phyloP scores from a whole-genome alignment of 2,113 vertebrate genomes.

The Panthera leo region DNA sequence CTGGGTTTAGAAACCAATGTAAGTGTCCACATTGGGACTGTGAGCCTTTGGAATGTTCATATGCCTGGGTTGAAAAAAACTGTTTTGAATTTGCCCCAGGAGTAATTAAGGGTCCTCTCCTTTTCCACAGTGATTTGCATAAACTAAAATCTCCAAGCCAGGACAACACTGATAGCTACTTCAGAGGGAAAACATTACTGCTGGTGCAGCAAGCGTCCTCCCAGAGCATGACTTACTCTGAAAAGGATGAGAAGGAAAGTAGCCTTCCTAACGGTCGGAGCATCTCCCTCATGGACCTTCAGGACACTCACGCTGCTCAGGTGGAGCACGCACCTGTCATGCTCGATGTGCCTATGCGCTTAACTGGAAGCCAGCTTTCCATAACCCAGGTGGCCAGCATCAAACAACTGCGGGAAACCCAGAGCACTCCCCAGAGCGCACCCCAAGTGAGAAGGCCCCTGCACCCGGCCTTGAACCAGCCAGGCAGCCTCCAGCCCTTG shows the following conservation, averaged over 20 bases:
- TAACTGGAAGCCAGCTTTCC: constrained; percentile 92
- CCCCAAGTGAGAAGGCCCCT: constrained; percentile 94
- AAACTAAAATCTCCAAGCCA: constrained; percentile 89
- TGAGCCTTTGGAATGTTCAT: background rate
- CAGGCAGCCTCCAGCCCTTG: constrained; percentile 92
- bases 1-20: constrained; percentile 31
- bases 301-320: constrained; percentile 87
- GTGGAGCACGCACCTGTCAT: constrained; percentile 73
- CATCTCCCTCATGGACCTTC: constrained; percentile 96
- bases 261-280: constrained; percentile 91
- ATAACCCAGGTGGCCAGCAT: constrained; percentile 86
- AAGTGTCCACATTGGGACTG: constrained; percentile 21
- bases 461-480: constrained; percentile 90
- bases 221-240: constrained; percentile 89
- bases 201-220: constrained; percentile 89
- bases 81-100: background rate
- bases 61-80: constrained; percentile 48
- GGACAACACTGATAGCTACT: constrained; percentile 86
- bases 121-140: constrained; percentile 86
- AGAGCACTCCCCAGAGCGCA: constrained; percentile 91
- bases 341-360: constrained; percentile 87
- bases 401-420: constrained; percentile 87
- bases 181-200: constrained; percentile 87
- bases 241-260: constrained; percentile 89
- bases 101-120: constrained; percentile 74